Percentiles rank a stretch among this genome's conserved stretches.
These are phyloP conservation scores for Kryptolebias ocellatus DNA, from an alignment of 2,797 vertebrate genomes.

Conservation along the genomic window DNA sequence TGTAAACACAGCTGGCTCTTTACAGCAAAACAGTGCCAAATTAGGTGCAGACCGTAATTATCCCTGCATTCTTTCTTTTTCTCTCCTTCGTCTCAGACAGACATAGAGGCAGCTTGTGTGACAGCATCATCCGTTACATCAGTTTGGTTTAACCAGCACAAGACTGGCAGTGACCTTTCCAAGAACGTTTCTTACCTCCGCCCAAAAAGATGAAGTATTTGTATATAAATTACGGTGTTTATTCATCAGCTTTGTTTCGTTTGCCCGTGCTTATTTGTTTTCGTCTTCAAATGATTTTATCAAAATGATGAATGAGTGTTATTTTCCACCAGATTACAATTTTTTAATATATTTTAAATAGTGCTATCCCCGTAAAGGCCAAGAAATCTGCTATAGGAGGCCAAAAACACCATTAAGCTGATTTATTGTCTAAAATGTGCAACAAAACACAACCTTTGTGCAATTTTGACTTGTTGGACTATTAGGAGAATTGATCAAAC, in stretches of 20 bases:
- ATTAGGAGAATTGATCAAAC: slow-evolving; percentile 61
- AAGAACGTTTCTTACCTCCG: slow-evolving; percentile 10
- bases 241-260: slow-evolving; percentile 14
- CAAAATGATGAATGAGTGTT: slow-evolving; percentile 54
- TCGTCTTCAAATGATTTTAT: slow-evolving; percentile 46
- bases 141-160: slow-evolving; percentile 2
- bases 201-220: slow-evolving; percentile 5
- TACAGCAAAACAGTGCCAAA: slow-evolving; percentile 34
- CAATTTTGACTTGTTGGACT: slow-evolving; percentile 49
- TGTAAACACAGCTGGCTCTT: slow-evolving; percentile 60
- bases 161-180: slow-evolving; percentile 4
- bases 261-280: slow-evolving; percentile 18
- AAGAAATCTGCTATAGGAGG: slow-evolving; percentile 36
- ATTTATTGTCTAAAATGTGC: slow-evolving; percentile 55
- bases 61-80: slow-evolving; percentile 5
- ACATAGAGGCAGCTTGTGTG: slow-evolving; percentile 4
- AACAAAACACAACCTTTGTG: slow-evolving; percentile 24
- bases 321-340: slow-evolving; percentile 38
- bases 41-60: slow-evolving; percentile 43
- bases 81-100: not conserved
- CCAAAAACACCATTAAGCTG: slow-evolving; percentile 63
- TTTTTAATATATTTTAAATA: slow-evolving; percentile 65
- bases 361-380: slow-evolving; percentile 55
- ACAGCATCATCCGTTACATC: slow-evolving; percentile 5
- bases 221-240: slow-evolving; percentile 5